Percentiles rank a stretch among this genome's conserved stretches.
phyloP scores from a whole-genome alignment of 2,113 vertebrate species.

The Periophthalmus modestus region DNA sequence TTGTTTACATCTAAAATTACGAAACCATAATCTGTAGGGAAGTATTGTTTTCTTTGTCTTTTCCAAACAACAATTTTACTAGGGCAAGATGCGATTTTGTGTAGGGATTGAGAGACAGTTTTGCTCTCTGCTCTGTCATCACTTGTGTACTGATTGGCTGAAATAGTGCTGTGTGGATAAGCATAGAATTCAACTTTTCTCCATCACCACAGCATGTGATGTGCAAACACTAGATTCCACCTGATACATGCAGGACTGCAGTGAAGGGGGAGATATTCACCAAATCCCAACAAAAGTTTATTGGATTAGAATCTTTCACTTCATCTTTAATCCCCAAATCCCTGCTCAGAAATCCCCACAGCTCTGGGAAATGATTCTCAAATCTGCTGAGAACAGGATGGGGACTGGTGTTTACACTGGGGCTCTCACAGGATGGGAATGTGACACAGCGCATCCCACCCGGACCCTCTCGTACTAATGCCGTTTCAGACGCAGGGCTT shows the following conservation, averaged over 20 bases:
- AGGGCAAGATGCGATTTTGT: not conserved
- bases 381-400: slow-evolving; percentile 53
- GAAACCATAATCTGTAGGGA: not conserved
- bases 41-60: not conserved
- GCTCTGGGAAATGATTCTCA: slow-evolving; percentile 43
- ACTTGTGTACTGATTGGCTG: not conserved
- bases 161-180: slow-evolving; percentile 2
- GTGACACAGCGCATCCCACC: slow-evolving; percentile 38
- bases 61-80: not conserved
- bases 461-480: slow-evolving; percentile 36
- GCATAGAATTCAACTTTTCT: not conserved
- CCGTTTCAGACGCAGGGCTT: slow-evolving; percentile 28
- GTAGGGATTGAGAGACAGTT: not conserved
- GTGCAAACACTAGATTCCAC: not conserved
- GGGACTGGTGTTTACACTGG: slow-evolving; percentile 51
- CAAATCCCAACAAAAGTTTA: slow-evolving; percentile 7
- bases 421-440: slow-evolving; percentile 49
- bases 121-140: not conserved
- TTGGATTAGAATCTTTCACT: slow-evolving; percentile 9
- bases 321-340: slow-evolving; percentile 55
- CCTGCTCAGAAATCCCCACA: slow-evolving; percentile 37
- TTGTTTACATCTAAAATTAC: not conserved
- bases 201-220: not conserved
- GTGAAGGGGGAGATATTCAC: not conserved
- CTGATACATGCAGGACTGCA: not conserved